Conservation (phyloP, 2,888 invertebrate genomes). For the Myathropa florea region DNA sequence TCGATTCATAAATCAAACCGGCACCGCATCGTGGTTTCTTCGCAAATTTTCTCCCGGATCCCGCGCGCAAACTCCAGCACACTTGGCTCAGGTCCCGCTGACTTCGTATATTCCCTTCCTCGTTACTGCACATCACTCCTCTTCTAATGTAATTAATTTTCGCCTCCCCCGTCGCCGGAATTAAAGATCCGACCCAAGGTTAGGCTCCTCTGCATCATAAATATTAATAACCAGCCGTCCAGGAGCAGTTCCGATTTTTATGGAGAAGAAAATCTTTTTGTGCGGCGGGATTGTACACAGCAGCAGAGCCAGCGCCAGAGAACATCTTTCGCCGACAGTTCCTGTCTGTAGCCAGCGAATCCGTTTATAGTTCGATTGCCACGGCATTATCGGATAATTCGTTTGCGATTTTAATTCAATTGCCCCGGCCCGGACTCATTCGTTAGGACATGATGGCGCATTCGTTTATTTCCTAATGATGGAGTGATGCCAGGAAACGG, state of each 20-base stretch:
- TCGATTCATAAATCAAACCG: conserved; percentile 1
- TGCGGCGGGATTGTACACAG: neutral
- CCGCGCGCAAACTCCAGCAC: neutral
- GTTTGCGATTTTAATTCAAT: conserved; percentile 16
- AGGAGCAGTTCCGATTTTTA: conserved; percentile 3
- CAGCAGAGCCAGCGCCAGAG: neutral
- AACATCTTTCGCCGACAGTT: neutral
- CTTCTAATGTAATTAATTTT: conserved; percentile 4
- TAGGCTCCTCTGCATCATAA: neutral
- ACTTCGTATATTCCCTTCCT: neutral
- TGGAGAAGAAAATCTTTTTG: neutral
- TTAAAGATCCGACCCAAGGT: neutral
- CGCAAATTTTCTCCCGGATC: neutral
- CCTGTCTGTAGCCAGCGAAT: neutral
- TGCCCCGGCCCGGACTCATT: neutral
- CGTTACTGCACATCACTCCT: neutral
- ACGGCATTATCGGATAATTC: conserved; percentile 1
- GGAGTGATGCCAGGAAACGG: neutral
- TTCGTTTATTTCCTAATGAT: neutral
- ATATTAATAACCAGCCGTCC: conserved; percentile 4
- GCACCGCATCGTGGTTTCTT: neutral
- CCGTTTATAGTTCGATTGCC: neutral
- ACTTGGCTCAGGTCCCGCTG: neutral
- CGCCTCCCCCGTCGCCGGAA: neutral
- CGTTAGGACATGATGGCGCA: neutral